Evolutionary conservation across 2,797 vertebrate species (phyloP).

Genomic region (Danio kyathit): DNA sequence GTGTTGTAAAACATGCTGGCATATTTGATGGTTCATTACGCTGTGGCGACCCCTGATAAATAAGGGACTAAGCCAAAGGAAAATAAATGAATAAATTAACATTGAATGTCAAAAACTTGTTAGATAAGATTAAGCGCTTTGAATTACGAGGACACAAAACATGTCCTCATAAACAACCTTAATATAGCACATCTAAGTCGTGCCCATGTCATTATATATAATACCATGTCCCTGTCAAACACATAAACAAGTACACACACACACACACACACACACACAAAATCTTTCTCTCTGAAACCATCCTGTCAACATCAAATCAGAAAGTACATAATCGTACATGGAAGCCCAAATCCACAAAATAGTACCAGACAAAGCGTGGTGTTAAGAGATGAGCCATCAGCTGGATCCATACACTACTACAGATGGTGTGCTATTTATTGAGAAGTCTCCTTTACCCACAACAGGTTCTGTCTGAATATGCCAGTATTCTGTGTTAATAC

Average conservation of each 20-base stretch:
- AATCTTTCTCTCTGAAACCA: not conserved
- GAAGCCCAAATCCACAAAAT: constrained; percentile 19
- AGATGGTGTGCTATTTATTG: constrained; percentile 65
- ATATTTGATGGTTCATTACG: too few species aligned
- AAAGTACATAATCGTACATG: not conserved
- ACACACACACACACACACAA: not conserved
- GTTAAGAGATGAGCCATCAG: constrained; percentile 48
- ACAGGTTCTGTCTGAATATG: constrained; percentile 41
- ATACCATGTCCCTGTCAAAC: too few species aligned
- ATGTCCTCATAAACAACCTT: too few species aligned
- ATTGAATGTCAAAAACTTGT: too few species aligned
- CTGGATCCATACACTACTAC: constrained; percentile 50
- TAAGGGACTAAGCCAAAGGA: too few species aligned
- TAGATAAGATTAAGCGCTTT: too few species aligned
- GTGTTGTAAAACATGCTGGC: too few species aligned
- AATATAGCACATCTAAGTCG: too few species aligned
- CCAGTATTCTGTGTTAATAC: constrained; percentile 12
- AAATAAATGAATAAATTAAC: too few species aligned
- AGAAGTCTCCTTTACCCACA: constrained; percentile 34
- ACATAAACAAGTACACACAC: not conserved
- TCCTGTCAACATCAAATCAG: constrained; percentile 1
- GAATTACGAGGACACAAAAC: too few species aligned
- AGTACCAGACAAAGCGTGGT: constrained; percentile 35
- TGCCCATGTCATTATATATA: too few species aligned
- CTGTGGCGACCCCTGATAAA: too few species aligned